Conservation (phyloP, 2,888 invertebrate species). For the Euzophera pinguis region DNA sequence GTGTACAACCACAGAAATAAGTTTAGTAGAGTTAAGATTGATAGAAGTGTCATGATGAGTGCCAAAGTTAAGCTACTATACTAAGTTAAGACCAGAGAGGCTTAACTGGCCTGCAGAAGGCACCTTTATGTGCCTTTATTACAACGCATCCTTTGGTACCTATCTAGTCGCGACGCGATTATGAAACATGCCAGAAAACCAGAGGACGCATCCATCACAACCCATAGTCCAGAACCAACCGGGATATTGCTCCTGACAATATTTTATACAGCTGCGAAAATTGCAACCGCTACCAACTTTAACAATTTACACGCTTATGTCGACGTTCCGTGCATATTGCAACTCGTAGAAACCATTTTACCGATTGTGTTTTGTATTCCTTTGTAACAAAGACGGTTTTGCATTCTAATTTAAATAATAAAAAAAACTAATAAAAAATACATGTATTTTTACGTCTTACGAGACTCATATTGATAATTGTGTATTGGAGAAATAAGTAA, state of each 20-base stretch:
- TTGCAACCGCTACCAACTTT: slow-evolving; percentile 68
- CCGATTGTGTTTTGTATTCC: slow-evolving; percentile 15
- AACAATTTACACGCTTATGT: slow-evolving; percentile 62
- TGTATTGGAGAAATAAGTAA: too few species aligned
- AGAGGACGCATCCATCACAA: slow-evolving; percentile 47
- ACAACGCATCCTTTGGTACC: too few species aligned
- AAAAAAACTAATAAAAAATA: background rate
- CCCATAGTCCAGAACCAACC: slow-evolving; percentile 27
- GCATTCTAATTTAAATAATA: slow-evolving; percentile 16
- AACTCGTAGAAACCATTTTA: slow-evolving; percentile 10
- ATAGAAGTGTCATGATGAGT: too few species aligned
- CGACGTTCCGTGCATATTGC: slow-evolving; percentile 48
- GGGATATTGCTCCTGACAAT: slow-evolving; percentile 54
- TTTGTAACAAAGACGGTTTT: slow-evolving; percentile 1
- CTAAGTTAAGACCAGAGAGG: too few species aligned
- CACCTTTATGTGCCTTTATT: too few species aligned
- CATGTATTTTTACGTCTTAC: background rate
- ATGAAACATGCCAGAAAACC: slow-evolving; percentile 57
- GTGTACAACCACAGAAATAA: too few species aligned
- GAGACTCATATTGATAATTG: too few species aligned
- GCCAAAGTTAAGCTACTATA: too few species aligned
- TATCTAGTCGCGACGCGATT: slow-evolving; percentile 15
- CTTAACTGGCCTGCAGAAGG: too few species aligned
- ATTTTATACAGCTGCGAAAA: slow-evolving; percentile 68
- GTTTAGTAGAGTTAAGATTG: too few species aligned